Conservation (phyloP, 2,888 invertebrate genomes). For the Tethea ocularis region DNA sequence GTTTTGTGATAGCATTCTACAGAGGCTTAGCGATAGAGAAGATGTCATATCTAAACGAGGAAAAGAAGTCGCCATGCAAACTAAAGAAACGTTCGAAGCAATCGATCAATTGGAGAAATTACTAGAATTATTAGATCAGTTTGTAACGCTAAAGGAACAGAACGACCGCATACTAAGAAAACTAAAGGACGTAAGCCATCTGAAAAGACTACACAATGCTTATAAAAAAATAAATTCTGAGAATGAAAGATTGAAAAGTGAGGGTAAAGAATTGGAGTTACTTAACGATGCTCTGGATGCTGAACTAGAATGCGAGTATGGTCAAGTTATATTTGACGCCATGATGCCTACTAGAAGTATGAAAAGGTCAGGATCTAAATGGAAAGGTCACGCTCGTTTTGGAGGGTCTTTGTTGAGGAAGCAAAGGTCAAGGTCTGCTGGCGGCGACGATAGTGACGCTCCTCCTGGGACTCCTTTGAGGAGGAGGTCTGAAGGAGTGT, state of each 20-base stretch:
- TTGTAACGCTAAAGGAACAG: constrained; percentile 88
- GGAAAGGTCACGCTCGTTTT: constrained; percentile 73
- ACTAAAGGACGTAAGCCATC: constrained; percentile 88
- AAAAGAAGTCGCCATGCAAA: constrained; percentile 80
- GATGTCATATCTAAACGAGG: constrained; percentile 80
- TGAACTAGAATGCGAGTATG: constrained; percentile 85
- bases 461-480: constrained; percentile 66
- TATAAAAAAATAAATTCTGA: constrained; percentile 79
- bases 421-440: constrained; percentile 87
- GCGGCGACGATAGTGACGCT: constrained; percentile 84
- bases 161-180: constrained; percentile 87
- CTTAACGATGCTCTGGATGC: constrained; percentile 80
- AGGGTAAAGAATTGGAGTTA: constrained; percentile 64
- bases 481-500: constrained; percentile 70
- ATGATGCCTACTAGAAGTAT: constrained; percentile 83
- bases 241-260: constrained; percentile 64
- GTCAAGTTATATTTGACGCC: constrained; percentile 86
- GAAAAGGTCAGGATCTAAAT: constrained; percentile 79
- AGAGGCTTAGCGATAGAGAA: constrained; percentile 65
- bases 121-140: constrained; percentile 89
- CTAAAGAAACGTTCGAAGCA: constrained; percentile 85
- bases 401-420: constrained; percentile 81
- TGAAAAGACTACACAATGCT: constrained; percentile 86
- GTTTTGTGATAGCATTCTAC: constrained; percentile 70
- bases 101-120: constrained; percentile 92